Base-by-base conservation (phyloP, 2,113 vertebrate species). In the Rhynchopsitta pachyrhyncha region DNA sequence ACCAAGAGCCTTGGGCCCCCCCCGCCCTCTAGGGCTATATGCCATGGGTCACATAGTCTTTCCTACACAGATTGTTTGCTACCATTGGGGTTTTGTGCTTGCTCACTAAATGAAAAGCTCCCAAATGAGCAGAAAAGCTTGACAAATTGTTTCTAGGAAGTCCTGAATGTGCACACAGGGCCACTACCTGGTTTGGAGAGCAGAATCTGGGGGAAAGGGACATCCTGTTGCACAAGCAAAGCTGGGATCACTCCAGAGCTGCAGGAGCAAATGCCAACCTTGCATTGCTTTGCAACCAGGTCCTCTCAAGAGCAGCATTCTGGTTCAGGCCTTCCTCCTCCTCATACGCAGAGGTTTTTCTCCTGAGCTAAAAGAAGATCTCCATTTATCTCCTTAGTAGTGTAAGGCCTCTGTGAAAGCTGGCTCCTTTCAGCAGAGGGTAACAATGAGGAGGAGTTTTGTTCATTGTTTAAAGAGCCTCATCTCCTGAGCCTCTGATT, bases 91-190 rank as follows among this genome's bases (percentile, higher is more conserved):
- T 29, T 66, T 37, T 46, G n/a, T 13, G 60, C 52, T 59, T 11
- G 2, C 15, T 53, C 2, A 9, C 28, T 13, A 1, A 4, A 1
- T 9, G 1, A 33, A 57, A 44, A 57, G 49, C 41, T 2, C 9
- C 11, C 6, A 7, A 3, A 1, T 1, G 55, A 24, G 70, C 55
- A 44, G 75, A 16, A 20, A 29, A 52, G 82, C 47, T 67, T 13
- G 6, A 33, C 1, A 14, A 0, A 1, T 13, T 15, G 33, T 25
- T 44, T 11, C 6, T 57, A 64, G 76, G 81, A 33, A 66, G 90
- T 7, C 2, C 82, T 2, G 53, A 11, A 18, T 0, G 25, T 0
- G 0, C 24, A 15, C 9, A 2, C 2, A 0, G 1, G 59, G 53
- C 68, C 33, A 0, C 19, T 47, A 2, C 60, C 35, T 29, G 52